Conservation (phyloP, 2,113 vertebrate species). For the Neotragus moschatus region DNA sequence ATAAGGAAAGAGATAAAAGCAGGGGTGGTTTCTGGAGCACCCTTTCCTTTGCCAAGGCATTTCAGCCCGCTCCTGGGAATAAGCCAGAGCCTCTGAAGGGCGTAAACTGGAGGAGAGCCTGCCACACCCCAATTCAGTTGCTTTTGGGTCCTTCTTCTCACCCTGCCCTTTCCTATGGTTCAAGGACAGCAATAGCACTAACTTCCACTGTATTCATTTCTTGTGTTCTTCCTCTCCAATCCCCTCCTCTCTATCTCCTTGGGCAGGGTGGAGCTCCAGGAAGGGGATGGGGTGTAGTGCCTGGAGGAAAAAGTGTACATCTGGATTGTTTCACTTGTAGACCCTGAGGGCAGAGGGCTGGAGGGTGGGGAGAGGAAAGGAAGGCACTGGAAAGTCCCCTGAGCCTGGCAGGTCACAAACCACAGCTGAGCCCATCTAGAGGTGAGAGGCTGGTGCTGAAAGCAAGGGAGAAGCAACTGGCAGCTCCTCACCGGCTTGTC, state of each 20-base stretch:
- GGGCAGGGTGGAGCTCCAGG: not conserved
- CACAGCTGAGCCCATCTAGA: not conserved
- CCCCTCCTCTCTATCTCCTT: not conserved
- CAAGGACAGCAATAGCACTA: not conserved
- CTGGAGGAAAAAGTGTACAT: not conserved
- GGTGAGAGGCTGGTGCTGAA: not conserved
- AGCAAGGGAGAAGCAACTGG: not conserved
- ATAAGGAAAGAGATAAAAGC: not conserved
- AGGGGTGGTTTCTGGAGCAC: not conserved
- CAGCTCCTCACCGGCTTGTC: rapidly evolving
- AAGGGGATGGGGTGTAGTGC: not conserved
- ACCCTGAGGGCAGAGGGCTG: not conserved
- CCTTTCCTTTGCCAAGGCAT: not conserved
- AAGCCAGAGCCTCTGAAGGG: not conserved
- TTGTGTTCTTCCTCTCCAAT: not conserved
- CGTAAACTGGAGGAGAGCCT: not conserved
- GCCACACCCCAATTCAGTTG: no score
- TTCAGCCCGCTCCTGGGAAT: not conserved
- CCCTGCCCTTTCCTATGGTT: not conserved
- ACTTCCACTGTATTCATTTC: not conserved
- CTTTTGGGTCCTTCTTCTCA: not conserved
- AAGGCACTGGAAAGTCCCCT: not conserved
- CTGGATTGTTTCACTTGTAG: not conserved
- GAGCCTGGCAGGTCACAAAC: not conserved
- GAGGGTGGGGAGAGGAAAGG: not conserved